phyloP scores from a whole-genome alignment of 2,113 vertebrate species.

The Gopherus evgoodei region DNA sequence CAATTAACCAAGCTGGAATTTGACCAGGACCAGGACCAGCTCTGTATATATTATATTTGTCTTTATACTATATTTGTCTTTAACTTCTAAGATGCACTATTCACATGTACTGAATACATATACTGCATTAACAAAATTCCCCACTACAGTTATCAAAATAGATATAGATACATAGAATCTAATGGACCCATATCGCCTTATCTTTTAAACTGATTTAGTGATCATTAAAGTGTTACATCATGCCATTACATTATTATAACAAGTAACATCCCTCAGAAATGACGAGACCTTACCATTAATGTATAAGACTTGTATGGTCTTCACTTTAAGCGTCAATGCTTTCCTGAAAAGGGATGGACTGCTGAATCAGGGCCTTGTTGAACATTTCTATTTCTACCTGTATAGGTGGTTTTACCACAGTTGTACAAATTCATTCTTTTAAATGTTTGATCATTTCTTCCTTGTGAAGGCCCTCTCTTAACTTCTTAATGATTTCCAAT shows the following conservation, averaged over 20 bases:
- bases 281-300: neutral
- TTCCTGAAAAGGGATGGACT: neutral
- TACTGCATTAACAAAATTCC: neutral
- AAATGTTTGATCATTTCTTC: neutral
- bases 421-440: neutral
- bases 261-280: neutral
- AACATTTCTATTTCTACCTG: neutral
- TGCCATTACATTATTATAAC: neutral
- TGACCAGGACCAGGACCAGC: neutral
- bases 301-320: neutral
- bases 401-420: neutral
- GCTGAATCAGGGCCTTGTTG: neutral
- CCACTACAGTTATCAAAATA: neutral
- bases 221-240: neutral
- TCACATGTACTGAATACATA: neutral
- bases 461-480: neutral
- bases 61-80: constrained; percentile 37
- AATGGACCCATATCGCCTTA: neutral
- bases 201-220: neutral
- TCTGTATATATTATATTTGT: neutral
- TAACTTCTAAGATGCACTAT: neutral
- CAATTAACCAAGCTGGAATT: constrained; percentile 14
- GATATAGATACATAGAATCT: neutral
- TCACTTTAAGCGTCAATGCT: neutral
- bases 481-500: constrained; percentile 53